Base-by-base conservation (phyloP, 92 coral and sea anemone genomes). In the Zoanthus sociatus region DNA sequence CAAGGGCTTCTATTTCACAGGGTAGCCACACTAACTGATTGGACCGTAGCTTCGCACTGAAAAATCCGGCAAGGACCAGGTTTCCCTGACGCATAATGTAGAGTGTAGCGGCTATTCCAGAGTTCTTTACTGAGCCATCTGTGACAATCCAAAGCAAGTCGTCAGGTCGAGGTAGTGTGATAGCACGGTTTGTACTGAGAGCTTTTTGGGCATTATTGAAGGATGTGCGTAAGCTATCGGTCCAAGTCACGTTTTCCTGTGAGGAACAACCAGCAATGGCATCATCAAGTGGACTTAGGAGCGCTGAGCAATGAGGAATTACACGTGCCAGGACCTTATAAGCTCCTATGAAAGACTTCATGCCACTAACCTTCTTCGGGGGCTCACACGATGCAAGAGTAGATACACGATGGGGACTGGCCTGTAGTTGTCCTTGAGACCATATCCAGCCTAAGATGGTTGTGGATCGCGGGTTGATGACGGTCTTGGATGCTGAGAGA, bases 401-500 rank as follows among this genome's bases (percentile, higher is more conserved):
- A n/a, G n/a, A n/a, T n/a, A n/a, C 15, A n/a, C 63, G 63, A 55
- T 55, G 63, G 12, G 63, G 63, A n/a, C 63, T 55, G 63, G 63
- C 63, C 63, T 55, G n/a, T 55, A 55, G 16, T 55, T 55, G 0
- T 9, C 63, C 63, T 55, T 55, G 63, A 55, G 63, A 55, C 17
- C 63, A 55, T 55, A 55, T 55, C 63, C 63, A 55, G 63, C 63
- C 77, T 73, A 73, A 73, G 54, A 73, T 44, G 77, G 56, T 42
- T 73, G 77, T 72, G 31, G 51, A 72, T 72, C 0, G 50, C 0
- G 55, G 86, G 44, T 54, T 88, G 87, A 79, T 88, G 13, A 79
- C 13, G 16, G 90, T 87, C 46, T 87, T 78, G 78, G 90, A 78
- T 21, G 87, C 73, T 6, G 87, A 79, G 0, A 88, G 91, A 9